Evolutionary conservation across 2,888 invertebrate species (phyloP).

Genomic region (Parnassius apollo): DNA sequence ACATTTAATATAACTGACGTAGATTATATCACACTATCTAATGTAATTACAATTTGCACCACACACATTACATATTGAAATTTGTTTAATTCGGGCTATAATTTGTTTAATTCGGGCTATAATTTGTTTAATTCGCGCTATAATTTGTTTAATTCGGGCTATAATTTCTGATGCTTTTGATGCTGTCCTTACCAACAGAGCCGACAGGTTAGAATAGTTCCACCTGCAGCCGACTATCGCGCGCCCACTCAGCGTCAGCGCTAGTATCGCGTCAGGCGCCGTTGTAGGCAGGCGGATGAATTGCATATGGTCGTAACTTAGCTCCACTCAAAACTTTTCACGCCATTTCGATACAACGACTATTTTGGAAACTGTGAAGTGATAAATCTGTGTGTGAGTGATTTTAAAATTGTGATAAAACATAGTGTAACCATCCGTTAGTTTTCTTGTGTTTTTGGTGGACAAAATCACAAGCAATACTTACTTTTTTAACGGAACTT

Average conservation of each 20-base stretch:
- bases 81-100: background rate
- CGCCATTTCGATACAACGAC: constrained; percentile 55
- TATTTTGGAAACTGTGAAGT: constrained; percentile 51
- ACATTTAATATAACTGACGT: too few species aligned
- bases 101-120: background rate
- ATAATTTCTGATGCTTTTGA: constrained; percentile 2
- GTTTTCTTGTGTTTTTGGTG: constrained; percentile 66
- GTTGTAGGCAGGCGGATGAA: constrained; percentile 32
- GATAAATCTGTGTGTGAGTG: constrained; percentile 55
- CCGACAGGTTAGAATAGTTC: constrained; percentile 41
- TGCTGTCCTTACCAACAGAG: constrained; percentile 19
- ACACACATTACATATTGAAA: too few species aligned
- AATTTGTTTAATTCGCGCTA: too few species aligned
- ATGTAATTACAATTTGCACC: too few species aligned
- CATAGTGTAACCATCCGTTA: constrained; percentile 38
- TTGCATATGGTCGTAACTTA: constrained; percentile 30
- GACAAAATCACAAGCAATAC: constrained; percentile 62
- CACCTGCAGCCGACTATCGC: constrained; percentile 35
- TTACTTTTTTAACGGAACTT: constrained; percentile 54
- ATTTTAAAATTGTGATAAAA: constrained; percentile 42
- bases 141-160: too few species aligned
- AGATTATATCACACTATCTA: too few species aligned
- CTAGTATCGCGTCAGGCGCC: constrained; percentile 56
- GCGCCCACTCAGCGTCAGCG: constrained; percentile 45
- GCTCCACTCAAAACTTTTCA: constrained; percentile 57